phyloP scores from a whole-genome alignment of 64 coral and sea anemone genomes.

The Actinia equina region DNA sequence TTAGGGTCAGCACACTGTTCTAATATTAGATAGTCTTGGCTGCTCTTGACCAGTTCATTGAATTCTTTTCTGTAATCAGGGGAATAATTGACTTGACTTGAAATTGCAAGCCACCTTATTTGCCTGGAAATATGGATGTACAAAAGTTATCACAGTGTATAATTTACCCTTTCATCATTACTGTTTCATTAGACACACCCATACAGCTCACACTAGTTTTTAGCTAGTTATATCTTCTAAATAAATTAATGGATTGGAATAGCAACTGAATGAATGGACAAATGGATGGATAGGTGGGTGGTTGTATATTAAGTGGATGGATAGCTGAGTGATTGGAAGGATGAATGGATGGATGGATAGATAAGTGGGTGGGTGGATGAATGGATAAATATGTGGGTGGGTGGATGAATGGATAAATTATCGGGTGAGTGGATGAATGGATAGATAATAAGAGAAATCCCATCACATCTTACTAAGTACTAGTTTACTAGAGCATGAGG shows the following conservation, averaged over 20 bases:
- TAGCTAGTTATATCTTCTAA: too few species aligned
- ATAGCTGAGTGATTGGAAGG: background rate
- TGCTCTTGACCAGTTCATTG: conserved; percentile 33
- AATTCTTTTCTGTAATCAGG: conserved; percentile 27
- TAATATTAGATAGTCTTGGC: conserved; percentile 41
- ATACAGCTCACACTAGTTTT: too few species aligned
- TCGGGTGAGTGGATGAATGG: too few species aligned
- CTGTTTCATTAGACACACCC: too few species aligned
- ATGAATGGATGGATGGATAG: background rate
- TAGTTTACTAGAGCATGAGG: too few species aligned
- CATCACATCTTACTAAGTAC: too few species aligned
- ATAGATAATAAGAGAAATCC: too few species aligned
- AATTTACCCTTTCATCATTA: too few species aligned
- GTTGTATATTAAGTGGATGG: background rate
- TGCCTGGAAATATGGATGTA: background rate
- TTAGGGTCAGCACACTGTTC: conserved; percentile 31
- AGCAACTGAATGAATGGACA: background rate
- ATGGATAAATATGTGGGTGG: too few species aligned
- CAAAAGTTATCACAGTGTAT: background rate
- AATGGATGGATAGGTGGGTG: background rate
- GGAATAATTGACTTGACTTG: conserved; percentile 63
- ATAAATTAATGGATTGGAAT: background rate
- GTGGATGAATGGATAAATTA: too few species aligned
- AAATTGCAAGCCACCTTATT: conserved; percentile 47
- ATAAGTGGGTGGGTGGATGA: background rate